phyloP scores from a whole-genome alignment of 2,113 vertebrate species.

The Phoxinus phoxinus region DNA sequence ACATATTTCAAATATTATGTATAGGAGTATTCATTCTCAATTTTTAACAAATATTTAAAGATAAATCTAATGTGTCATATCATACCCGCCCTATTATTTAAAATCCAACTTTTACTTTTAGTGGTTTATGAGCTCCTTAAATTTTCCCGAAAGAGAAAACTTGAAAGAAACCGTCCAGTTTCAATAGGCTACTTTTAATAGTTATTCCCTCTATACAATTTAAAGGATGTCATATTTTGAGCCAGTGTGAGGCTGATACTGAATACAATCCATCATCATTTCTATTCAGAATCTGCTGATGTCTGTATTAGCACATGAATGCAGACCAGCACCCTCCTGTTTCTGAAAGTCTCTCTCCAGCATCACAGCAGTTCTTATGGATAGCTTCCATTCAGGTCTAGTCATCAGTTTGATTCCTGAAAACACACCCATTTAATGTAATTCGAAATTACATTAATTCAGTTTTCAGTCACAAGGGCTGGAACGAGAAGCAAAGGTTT shows the following conservation, averaged over 20 bases:
- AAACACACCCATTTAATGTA: neutral
- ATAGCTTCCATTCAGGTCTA: neutral
- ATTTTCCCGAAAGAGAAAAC: neutral
- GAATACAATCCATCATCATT: neutral
- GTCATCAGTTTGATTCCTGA: neutral
- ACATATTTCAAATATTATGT: neutral
- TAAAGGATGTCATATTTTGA: neutral
- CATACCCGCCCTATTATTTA: neutral
- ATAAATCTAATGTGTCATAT: neutral
- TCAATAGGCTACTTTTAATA: conserved; percentile 4
- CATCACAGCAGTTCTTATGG: conserved; percentile 13
- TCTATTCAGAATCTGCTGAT: conserved; percentile 6
- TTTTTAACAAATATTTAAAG: neutral
- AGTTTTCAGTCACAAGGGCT: conserved; percentile 44
- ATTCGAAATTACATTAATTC: conserved; percentile 31
- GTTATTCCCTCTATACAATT: neutral
- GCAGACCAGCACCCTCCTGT: neutral
- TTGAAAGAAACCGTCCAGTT: neutral
- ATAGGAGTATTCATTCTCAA: neutral
- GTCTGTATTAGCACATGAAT: conserved; percentile 16
- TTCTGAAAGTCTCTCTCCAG: conserved; percentile 19
- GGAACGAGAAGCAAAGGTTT: neutral
- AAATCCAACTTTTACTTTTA: neutral
- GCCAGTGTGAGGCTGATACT: neutral
- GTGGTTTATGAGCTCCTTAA: neutral